Conservation (phyloP, 2,113 vertebrate genomes). For the Mobula birostris region DNA sequence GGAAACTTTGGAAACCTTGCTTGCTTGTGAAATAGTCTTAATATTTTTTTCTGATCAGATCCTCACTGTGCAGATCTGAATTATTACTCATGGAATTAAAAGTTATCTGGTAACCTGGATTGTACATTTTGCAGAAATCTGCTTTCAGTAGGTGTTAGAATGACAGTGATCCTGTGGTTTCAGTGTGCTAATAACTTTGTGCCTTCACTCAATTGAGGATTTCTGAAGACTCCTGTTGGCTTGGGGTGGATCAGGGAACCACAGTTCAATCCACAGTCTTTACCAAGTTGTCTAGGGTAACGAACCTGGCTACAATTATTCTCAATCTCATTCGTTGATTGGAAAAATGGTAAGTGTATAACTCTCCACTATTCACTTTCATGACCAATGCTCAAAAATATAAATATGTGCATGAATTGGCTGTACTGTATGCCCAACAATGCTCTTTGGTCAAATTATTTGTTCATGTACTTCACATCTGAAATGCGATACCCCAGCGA, state of each 20-base stretch:
- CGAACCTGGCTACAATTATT: neutral
- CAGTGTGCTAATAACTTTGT: neutral
- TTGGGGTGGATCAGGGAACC: neutral
- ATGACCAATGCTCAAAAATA: neutral
- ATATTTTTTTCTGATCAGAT: neutral
- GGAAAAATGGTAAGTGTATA: neutral
- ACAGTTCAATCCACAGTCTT: neutral
- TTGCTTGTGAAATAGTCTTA: neutral
- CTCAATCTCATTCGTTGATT: neutral
- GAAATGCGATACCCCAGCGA: neutral
- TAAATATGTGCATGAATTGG: neutral
- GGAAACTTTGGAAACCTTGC: neutral
- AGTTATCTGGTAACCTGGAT: neutral
- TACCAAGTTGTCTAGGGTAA: neutral
- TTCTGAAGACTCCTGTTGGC: neutral
- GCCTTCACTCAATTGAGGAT: neutral
- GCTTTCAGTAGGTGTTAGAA: neutral
- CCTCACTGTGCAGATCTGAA: neutral
- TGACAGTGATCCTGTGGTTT: neutral
- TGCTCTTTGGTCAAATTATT: neutral
- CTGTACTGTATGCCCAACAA: neutral
- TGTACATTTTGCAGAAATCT: neutral
- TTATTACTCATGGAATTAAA: neutral
- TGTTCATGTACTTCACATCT: neutral
- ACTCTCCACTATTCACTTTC: neutral